A percentile compares a stretch with the other conserved stretches of the same genome.
phyloP scores from a whole-genome alignment of 1,140 invertebrate genomes.

The Apis mellifera region Amel_HAv3.1 CM009933.2:3200001-3200500 shows the following conservation, averaged over 20 bases:
- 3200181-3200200: neutral
- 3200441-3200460: constrained; percentile 83
- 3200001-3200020: neutral
- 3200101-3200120: neutral
- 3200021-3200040: constrained; percentile 5
- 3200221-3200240: constrained; percentile 91
- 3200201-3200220: constrained; percentile 58
- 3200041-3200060: constrained; percentile 11
- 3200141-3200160: neutral
- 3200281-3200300: constrained; percentile 89
- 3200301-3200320: constrained; percentile 83
- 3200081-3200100: constrained; percentile 8
- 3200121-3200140: neutral
- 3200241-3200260: constrained; percentile 90
- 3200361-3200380: constrained; percentile 71
- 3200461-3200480: constrained; percentile 83
- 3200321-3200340: constrained; percentile 60
- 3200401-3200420: constrained; percentile 53
- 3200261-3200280: constrained; percentile 92
- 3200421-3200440: constrained; percentile 35
- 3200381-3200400: constrained; percentile 66
- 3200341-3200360: constrained; percentile 63
- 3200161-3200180: neutral
- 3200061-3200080: constrained; percentile 16
- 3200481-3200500: constrained; percentile 79